Evolutionary conservation across 2,888 invertebrate species (phyloP), one percentile per base, ranked within the genome.

Genomic region (Elysia crispata): DNA sequence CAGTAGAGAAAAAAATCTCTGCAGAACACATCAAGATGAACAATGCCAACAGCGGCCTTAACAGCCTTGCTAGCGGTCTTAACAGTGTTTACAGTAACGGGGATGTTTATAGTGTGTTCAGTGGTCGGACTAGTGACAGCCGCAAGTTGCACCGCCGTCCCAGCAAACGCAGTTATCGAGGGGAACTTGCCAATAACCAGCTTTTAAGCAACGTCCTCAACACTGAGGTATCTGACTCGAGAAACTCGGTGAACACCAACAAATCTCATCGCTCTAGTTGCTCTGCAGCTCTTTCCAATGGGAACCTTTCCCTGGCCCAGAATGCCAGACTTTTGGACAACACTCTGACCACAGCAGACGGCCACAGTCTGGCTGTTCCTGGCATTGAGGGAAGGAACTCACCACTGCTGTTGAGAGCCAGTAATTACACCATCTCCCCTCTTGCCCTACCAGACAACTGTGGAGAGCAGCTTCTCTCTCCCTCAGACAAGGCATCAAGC

Each of bases 61-160:
- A 64, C 25, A 80, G 80, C 66, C 50, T 80, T 41, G 57, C 33
- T 11, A 80, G 80, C 64, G 80, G 80, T 18, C 64, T 76, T n/a
- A 76, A 76, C 62, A 80, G 80, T 66, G 33, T 73, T 25, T 76
- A 64, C 62, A 77, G 77, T 25, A 60, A 64, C 31, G 57, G 31
- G 49, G 80, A 80, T 54, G 62, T 54, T 30, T 28, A 70, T 3
- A 76, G 80, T n/a, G 25, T 72, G 15, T 72, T 72, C 54, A 76
- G 76, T 49, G 57, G 77, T 1, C 33, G 49, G 33, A 28, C 41
- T 28, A 79, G 33, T 33, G 60, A 25, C 25, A 23, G 50, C 41
- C 64, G 70, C 20, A 49, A 62, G 18, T 30, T 23, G 31, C 50
- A 72, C 30, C 49, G 64, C 23, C 31, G 49, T 25, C 54, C 72